Evolutionary conservation across 2,113 vertebrate species (phyloP).

Genomic region (Stegastes partitus): DNA sequence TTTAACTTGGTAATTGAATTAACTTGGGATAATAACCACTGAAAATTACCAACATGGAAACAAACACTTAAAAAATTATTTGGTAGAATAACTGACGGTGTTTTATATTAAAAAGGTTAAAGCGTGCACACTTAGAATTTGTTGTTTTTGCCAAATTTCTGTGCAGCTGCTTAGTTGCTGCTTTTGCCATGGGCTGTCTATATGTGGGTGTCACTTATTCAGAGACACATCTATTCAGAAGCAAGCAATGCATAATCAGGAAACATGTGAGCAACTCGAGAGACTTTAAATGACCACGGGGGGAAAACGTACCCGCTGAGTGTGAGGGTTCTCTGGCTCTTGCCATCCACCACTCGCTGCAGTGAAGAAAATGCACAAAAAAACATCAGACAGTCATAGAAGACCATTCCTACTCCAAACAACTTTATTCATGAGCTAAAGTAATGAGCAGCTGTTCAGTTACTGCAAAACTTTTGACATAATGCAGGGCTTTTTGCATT

Average conservation of each 20-base stretch:
- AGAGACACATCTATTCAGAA: slow-evolving; percentile 23
- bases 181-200: not conserved
- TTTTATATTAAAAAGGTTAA: not conserved
- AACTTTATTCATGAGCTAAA: not conserved
- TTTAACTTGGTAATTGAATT: too few relatives aligned
- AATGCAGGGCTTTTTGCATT: not conserved
- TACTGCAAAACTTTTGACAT: not conserved
- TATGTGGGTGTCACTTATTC: slow-evolving; percentile 13
- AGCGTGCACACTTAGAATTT: not conserved
- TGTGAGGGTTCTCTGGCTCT: slow-evolving; percentile 95
- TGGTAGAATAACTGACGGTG: too few relatives aligned
- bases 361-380: slow-evolving; percentile 52
- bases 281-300: slow-evolving; percentile 28
- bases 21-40: too few relatives aligned
- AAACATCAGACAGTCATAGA: not conserved
- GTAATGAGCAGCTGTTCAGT: not conserved
- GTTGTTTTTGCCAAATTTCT: not conserved
- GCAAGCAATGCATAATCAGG: slow-evolving; percentile 26
- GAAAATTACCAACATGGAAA: too few relatives aligned
- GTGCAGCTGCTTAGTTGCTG: not conserved
- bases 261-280: slow-evolving; percentile 71
- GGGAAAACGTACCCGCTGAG: slow-evolving; percentile 89
- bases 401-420: not conserved
- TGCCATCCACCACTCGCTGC: slow-evolving; percentile 98
- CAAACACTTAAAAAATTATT: too few relatives aligned